Percentiles rank a stretch among this genome's conserved stretches.
These are phyloP conservation scores for Chauna torquata DNA, from an alignment of 2,113 vertebrate genomes.

Conservation along the genomic window DNA sequence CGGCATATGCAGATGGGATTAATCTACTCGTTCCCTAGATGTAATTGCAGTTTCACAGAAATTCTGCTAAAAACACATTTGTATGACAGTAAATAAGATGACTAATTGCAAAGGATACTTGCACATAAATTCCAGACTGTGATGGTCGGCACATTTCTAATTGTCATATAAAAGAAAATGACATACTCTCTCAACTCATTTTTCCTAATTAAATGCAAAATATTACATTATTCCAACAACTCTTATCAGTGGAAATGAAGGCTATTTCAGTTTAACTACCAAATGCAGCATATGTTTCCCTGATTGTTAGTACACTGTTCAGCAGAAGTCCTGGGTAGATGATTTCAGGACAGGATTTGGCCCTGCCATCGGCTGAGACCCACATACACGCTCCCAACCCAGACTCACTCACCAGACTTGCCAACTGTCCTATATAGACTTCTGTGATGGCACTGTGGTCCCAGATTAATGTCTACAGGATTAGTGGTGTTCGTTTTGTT, in stretches of 20 bases:
- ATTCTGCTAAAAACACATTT: constrained; percentile 27
- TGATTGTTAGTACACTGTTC: not conserved
- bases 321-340: not conserved
- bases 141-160: constrained; percentile 49
- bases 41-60: constrained; percentile 40
- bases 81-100: constrained; percentile 61
- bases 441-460: not conserved
- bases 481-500: not conserved
- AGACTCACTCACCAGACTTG: not conserved
- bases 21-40: not conserved
- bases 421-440: not conserved
- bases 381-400: fast-evolving
- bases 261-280: constrained; percentile 11
- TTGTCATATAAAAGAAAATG: constrained; percentile 55
- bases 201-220: constrained; percentile 58
- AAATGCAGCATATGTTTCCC: constrained; percentile 23
- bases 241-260: not conserved
- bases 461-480: not conserved
- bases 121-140: constrained; percentile 35
- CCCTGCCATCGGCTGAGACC: not conserved
- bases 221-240: constrained; percentile 26
- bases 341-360: not conserved
- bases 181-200: constrained; percentile 31
- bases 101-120: constrained; percentile 31
- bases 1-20: not conserved